Percentiles rank a stretch among this genome's conserved stretches.
These are phyloP conservation scores for Pterostichus madidus DNA, from an alignment of 2,888 invertebrate species.

Conservation along the genomic window DNA sequence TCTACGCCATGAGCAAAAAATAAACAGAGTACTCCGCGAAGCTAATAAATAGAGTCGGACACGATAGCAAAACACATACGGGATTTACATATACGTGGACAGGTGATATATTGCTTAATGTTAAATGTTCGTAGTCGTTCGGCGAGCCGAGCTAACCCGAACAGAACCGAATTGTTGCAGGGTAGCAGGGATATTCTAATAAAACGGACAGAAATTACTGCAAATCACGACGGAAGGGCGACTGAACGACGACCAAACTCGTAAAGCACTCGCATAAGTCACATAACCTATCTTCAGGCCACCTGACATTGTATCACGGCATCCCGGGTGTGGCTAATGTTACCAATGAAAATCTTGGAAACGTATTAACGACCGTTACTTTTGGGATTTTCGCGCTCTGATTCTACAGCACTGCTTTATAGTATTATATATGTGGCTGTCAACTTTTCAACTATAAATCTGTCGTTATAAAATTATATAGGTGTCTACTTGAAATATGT, in stretches of 20 bases:
- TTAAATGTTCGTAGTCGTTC: slow-evolving; percentile 49
- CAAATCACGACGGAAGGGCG: slow-evolving; percentile 26
- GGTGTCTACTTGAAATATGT: no score
- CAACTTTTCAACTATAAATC: slow-evolving; percentile 6
- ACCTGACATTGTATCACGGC: slow-evolving; percentile 20
- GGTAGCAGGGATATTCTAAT: slow-evolving; percentile 18
- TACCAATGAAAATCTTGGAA: slow-evolving; percentile 24
- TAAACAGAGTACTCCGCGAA: slow-evolving; percentile 57
- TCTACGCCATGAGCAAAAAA: slow-evolving; percentile 52
- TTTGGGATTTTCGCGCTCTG: neutral
- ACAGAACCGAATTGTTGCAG: slow-evolving; percentile 11
- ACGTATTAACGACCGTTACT: slow-evolving; percentile 25
- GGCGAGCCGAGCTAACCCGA: neutral
- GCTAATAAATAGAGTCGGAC: slow-evolving; percentile 65
- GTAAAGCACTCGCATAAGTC: slow-evolving; percentile 37
- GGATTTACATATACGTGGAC: slow-evolving; percentile 60
- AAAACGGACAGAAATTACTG: slow-evolving; percentile 28
- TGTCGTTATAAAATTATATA: no score
- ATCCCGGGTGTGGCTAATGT: slow-evolving; percentile 18
- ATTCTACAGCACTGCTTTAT: slow-evolving; percentile 28
- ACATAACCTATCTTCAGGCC: slow-evolving; percentile 42
- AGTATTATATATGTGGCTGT: slow-evolving; percentile 24
- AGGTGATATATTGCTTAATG: slow-evolving; percentile 60
- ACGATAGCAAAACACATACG: slow-evolving; percentile 62
- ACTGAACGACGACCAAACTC: slow-evolving; percentile 24